Conservation (phyloP, 1,140 invertebrate species). For the Bombus balteatus region DNA sequence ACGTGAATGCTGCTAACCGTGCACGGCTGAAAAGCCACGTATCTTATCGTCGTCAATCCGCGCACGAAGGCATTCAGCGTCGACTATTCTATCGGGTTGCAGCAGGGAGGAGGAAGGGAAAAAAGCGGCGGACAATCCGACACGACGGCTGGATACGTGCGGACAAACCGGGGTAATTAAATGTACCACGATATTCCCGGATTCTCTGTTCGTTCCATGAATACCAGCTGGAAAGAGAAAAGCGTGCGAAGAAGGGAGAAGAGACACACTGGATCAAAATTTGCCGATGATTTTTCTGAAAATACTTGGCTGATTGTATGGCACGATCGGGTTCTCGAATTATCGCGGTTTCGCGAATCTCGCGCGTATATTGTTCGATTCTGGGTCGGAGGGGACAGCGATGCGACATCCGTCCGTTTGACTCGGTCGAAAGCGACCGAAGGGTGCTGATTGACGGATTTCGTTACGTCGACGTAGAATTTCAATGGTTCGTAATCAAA, state of each 20-base stretch:
- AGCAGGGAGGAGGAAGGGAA: background rate
- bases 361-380: background rate
- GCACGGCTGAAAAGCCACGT: slow-evolving; percentile 62
- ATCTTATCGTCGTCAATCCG: slow-evolving; percentile 69
- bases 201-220: slow-evolving; percentile 7
- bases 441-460: slow-evolving; percentile 20
- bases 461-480: slow-evolving; percentile 1
- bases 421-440: background rate
- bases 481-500: slow-evolving; percentile 6
- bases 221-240: background rate
- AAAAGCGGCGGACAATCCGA: slow-evolving; percentile 53
- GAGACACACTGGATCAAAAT: background rate
- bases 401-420: background rate
- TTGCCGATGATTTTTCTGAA: slow-evolving; percentile 48
- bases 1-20: slow-evolving; percentile 60
- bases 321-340: slow-evolving; percentile 11
- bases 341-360: background rate
- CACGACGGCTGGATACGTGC: slow-evolving; percentile 32
- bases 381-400: background rate
- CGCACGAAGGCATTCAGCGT: slow-evolving; percentile 50
- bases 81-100: slow-evolving; percentile 40
- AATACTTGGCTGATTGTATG: slow-evolving; percentile 62
- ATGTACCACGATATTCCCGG: slow-evolving; percentile 43
- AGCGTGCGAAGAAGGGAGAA: background rate
- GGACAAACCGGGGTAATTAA: slow-evolving; percentile 65